phyloP scores from a whole-genome alignment of 1,140 invertebrate species.

The Cyphomyrmex costatus region DNA sequence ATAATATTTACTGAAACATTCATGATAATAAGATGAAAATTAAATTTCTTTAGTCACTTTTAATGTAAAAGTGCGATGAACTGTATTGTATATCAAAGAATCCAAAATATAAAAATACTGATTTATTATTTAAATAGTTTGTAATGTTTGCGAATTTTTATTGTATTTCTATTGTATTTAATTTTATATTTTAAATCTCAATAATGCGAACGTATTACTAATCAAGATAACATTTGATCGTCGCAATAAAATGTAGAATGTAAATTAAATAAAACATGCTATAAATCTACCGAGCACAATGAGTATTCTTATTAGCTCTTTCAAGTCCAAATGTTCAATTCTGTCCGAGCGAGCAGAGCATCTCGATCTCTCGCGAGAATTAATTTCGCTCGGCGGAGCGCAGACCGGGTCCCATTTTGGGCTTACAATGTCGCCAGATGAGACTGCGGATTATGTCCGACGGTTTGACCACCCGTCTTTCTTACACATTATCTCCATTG shows the following conservation, averaged over 20 bases:
- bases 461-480: conserved; percentile 59
- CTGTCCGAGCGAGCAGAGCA: neutral
- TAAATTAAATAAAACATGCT: conserved; percentile 7
- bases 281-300: conserved; percentile 16
- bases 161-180: neutral
- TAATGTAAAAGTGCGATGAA: neutral
- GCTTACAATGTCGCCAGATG: conserved; percentile 59
- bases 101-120: neutral
- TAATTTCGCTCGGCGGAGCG: conserved; percentile 46
- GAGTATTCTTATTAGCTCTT: conserved; percentile 23
- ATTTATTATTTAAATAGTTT: neutral
- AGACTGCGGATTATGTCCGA: conserved; percentile 57
- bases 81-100: neutral
- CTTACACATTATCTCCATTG: conserved; percentile 52
- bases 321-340: conserved; percentile 33
- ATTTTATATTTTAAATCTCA: neutral
- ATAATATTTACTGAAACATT: too few relatives aligned
- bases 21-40: too few relatives aligned
- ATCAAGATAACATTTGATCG: neutral
- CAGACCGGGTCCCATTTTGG: conserved; percentile 30
- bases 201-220: neutral
- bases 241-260: conserved; percentile 2
- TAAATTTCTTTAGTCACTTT: too few relatives aligned
- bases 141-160: neutral
- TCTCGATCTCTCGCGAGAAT: conserved; percentile 59